These are phyloP conservation scores for Digitonthophagus gazella DNA, from an alignment of 2,888 invertebrate species.

Conservation along the genomic window DNA sequence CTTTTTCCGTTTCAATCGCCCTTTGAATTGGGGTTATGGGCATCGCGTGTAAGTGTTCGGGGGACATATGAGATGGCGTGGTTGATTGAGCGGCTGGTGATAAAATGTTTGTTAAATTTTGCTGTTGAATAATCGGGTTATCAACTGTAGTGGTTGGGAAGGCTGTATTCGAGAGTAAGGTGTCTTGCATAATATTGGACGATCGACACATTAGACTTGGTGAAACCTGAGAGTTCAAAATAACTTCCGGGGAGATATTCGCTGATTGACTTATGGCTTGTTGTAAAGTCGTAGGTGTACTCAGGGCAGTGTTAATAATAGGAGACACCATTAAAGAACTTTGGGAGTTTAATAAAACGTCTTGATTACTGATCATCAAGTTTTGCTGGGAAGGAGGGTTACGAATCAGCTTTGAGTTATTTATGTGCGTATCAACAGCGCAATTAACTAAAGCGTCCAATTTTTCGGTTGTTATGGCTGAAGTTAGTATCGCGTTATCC, in stretches of 20 bases:
- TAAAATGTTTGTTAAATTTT: conserved; percentile 20
- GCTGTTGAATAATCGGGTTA: conserved; percentile 37
- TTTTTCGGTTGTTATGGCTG: conserved; percentile 50
- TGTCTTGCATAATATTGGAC: conserved; percentile 37
- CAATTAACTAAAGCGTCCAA: conserved; percentile 63
- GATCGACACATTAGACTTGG: conserved; percentile 59
- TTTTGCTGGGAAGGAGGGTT: conserved; percentile 32
- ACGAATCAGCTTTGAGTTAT: conserved; percentile 39
- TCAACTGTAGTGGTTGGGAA: conserved; percentile 41
- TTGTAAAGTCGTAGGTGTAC: conserved; percentile 37
- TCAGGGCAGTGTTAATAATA: conserved; percentile 38
- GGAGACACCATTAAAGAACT: conserved; percentile 38
- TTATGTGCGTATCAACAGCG: conserved; percentile 55
- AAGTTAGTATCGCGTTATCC: conserved; percentile 32
- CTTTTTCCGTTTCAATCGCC: conserved; percentile 61
- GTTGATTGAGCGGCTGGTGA: conserved; percentile 22
- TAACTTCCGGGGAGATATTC: conserved; percentile 58
- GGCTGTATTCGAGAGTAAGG: conserved; percentile 35
- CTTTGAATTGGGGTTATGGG: conserved; percentile 7
- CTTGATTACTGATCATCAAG: conserved; percentile 40
- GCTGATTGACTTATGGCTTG: conserved; percentile 51
- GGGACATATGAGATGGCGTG: conserved; percentile 15
- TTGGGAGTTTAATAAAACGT: conserved; percentile 49
- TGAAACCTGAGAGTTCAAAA: conserved; percentile 61
- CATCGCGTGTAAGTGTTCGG: conserved; percentile 19